phyloP scores from a whole-genome alignment of 2,113 vertebrate genomes.

The Halichoeres trimaculatus region DNA sequence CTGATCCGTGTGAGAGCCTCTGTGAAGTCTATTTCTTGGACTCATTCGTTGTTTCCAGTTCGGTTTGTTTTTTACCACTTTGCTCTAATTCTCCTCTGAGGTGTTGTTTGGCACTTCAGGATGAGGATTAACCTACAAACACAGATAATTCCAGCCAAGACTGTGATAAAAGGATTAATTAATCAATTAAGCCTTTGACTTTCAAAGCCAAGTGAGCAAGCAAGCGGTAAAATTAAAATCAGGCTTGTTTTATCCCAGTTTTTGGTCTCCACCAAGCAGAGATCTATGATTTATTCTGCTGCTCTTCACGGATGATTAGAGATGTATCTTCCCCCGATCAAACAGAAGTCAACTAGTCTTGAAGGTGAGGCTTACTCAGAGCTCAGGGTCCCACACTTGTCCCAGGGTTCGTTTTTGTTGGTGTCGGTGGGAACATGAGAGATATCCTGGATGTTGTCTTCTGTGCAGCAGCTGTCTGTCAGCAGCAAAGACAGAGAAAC shows the following conservation, averaged over 20 bases:
- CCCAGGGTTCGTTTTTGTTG: conserved; percentile 77
- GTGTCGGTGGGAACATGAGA: conserved; percentile 54
- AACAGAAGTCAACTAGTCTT: no score
- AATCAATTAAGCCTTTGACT: neutral
- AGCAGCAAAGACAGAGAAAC: conserved; percentile 20
- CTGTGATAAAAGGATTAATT: neutral
- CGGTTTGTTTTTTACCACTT: neutral
- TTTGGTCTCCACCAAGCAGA: no score
- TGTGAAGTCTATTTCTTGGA: no score
- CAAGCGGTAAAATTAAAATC: no score
- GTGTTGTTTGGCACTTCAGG: neutral
- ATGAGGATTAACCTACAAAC: neutral
- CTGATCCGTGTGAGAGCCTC: neutral
- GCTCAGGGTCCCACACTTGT: conserved; percentile 81
- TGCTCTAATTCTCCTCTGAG: neutral
- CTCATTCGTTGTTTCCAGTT: neutral
- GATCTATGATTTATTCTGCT: no score
- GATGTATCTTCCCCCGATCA: no score
- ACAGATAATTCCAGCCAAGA: neutral
- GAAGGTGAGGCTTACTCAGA: conserved; percentile 74
- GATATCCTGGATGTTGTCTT: conserved; percentile 73
- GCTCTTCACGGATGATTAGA: no score
- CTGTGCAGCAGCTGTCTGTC: conserved; percentile 82
- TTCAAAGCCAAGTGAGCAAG: no score
- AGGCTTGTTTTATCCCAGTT: no score